Evolutionary conservation across 1,140 invertebrate genomes (phyloP), one percentile per base, ranked within the genome.

Genomic region (Oncopeltus fasciatus): DNA sequence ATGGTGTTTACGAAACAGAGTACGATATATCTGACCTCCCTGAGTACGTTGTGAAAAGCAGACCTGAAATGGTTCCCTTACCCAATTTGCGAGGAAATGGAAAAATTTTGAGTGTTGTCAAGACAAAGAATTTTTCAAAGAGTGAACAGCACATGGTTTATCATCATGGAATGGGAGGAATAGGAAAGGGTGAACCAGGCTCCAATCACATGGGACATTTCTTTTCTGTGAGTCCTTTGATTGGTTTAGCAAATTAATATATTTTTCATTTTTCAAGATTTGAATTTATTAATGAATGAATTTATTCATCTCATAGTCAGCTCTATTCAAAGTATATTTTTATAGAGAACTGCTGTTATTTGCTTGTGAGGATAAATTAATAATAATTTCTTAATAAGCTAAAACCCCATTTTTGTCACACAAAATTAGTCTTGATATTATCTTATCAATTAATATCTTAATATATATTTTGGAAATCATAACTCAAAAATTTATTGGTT

Each of bases 71-170:
- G 5, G 57, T 60, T 3, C 64, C 68, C 0, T 9, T 77, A 24
- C 73, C 73, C 1, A 28, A 67, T 27, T 58, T 68, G 16, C 53
- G 73, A 1, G 70, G 72, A 14, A 73, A 81, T 1, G 77, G 76
- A 4, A 77, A 77, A 12, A 44, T 76, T 9, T 76, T 83, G 56
- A 76, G 83, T 62, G 76, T 88, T 28, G 75, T 78, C 16, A 87
- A 87, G 68, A 81, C 75, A 44, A 83, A 78, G 65, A 81, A 86
- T 71, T 85, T 80, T 67, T 77, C 72, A 16, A 79, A 80, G 29
- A 83, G 82, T 69, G 75, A 81, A 12, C 72, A 79, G 56, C 72
- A 76, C 63, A 71, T 80, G 16, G 74, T 72, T 9, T 84, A 83
- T 66, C 77, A 83, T 68, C 81, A 76, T 65, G 83, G 83, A 46